Evolutionary conservation across 2,113 vertebrate genomes (phyloP).

Genomic region (Columbina picui): DNA sequence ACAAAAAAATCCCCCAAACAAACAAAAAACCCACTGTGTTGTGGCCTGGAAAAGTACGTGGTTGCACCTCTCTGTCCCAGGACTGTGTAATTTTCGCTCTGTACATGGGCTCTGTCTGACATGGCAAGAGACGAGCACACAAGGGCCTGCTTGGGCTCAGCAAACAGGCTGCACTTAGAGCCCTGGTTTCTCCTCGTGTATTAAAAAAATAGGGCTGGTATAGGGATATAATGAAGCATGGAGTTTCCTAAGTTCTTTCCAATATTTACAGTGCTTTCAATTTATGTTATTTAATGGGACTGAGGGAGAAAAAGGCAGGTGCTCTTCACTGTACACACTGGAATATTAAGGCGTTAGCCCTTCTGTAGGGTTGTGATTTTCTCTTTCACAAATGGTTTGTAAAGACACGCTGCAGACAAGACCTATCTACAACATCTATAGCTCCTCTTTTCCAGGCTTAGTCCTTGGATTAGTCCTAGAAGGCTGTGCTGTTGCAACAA

Average conservation of each 20-base stretch:
- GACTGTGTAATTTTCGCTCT: not conserved
- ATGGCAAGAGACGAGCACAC: not conserved
- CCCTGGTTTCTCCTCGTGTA: not conserved
- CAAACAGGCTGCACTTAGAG: not conserved
- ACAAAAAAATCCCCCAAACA: not conserved
- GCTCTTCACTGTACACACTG: not conserved
- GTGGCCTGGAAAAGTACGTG: not conserved
- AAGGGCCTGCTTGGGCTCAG: not conserved
- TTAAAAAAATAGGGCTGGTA: not conserved
- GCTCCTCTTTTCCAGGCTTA: not conserved
- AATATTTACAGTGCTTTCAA: not conserved
- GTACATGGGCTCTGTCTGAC: not conserved
- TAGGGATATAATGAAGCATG: rapidly evolving
- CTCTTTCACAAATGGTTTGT: rapidly evolving
- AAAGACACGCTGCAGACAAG: not conserved
- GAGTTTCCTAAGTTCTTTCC: not conserved
- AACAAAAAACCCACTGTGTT: not conserved
- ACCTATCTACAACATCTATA: not conserved
- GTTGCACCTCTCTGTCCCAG: not conserved
- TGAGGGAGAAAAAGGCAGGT: not conserved
- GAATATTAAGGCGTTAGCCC: not conserved
- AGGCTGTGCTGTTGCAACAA: not conserved
- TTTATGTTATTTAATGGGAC: not conserved
- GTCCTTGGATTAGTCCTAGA: not conserved
- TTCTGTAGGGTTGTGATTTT: not conserved